Conservation (phyloP, 2,797 vertebrate species). For the Ataeniobius toweri region DNA sequence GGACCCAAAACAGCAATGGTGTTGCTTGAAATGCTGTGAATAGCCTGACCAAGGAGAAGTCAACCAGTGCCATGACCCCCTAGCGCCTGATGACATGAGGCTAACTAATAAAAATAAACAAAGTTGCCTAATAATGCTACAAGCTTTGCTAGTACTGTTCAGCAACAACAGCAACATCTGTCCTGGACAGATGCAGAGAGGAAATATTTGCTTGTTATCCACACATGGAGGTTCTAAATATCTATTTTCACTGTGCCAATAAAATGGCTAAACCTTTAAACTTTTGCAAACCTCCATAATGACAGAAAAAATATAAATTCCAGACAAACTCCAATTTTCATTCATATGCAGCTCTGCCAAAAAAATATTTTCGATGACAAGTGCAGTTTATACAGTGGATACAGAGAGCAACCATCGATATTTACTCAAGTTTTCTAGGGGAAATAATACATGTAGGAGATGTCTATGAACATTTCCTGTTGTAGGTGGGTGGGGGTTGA, state of each 20-base stretch:
- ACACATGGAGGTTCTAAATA: no score
- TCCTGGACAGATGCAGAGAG: not conserved
- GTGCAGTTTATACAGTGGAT: not conserved
- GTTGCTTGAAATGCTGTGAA: not conserved
- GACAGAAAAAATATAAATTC: no score
- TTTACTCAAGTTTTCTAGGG: not conserved
- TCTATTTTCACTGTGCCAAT: no score
- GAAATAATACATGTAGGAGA: not conserved
- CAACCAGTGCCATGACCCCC: not conserved
- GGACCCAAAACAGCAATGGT: not conserved
- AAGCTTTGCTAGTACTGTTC: not conserved
- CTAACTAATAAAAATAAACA: not conserved
- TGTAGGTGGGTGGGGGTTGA: not conserved
- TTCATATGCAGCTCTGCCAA: not conserved
- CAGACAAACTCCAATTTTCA: not conserved
- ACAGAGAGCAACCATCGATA: not conserved
- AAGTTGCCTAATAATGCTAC: not conserved
- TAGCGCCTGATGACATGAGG: not conserved
- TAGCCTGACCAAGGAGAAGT: not conserved
- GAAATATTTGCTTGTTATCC: not conserved
- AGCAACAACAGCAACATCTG: not conserved
- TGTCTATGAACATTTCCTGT: not conserved
- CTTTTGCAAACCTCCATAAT: no score
- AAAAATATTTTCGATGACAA: not conserved
- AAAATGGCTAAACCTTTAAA: no score